Evolutionary conservation across 2,888 invertebrate genomes (phyloP).

Genomic region (Cephus pygmeus): DNA sequence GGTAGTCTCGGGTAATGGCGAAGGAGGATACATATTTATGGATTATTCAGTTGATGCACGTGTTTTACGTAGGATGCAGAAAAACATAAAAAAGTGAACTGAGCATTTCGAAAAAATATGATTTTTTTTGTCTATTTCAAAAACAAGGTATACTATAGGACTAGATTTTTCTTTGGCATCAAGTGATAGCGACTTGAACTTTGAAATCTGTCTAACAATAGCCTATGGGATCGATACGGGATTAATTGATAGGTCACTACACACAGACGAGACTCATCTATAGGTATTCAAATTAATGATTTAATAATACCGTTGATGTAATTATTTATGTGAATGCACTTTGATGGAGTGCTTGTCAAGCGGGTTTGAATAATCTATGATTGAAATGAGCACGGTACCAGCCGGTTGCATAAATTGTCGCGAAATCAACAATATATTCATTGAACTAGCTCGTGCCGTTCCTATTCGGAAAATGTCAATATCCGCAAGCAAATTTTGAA

Average conservation of each 20-base stretch:
- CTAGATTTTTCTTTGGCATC: not conserved
- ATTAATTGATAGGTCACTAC: not conserved
- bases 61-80: no score
- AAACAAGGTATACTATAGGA: not conserved
- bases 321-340: constrained; percentile 58
- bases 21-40: no score
- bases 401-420: constrained; percentile 49
- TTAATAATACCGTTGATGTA: constrained; percentile 50
- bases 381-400: constrained; percentile 48
- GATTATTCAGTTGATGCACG: no score
- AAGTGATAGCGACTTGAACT: not conserved
- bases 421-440: constrained; percentile 59
- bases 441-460: constrained; percentile 28
- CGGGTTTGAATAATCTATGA: constrained; percentile 52
- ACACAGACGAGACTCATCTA: not conserved
- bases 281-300: constrained; percentile 43
- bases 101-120: not conserved
- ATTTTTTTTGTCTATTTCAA: not conserved
- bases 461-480: constrained; percentile 46
- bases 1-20: not conserved
- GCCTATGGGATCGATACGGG: not conserved
- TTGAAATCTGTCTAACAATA: not conserved
- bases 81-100: not conserved
- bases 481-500: constrained; percentile 33
- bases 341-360: constrained; percentile 53